Conservation (phyloP, 2,888 invertebrate genomes). For the Lymantria monacha region DNA sequence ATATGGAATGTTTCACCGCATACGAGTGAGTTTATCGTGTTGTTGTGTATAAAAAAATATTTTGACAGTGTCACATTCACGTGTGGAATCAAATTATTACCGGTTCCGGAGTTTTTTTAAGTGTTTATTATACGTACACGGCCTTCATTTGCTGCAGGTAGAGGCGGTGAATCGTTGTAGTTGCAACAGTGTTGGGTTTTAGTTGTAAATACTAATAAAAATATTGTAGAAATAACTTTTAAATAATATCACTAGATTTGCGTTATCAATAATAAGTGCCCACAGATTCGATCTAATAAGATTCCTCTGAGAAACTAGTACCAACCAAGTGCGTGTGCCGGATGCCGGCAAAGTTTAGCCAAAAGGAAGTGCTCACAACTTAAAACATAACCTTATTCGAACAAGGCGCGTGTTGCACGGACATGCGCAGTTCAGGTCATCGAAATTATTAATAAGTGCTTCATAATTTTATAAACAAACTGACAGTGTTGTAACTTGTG, state of each 20-base stretch:
- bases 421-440: conserved; percentile 74
- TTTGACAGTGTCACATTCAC: conserved; percentile 80
- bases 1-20: conserved; percentile 59
- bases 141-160: conserved; percentile 73
- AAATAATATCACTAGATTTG: conserved; percentile 40
- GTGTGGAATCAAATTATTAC: conserved; percentile 74
- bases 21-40: conserved; percentile 60
- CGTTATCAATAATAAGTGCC: conserved; percentile 48
- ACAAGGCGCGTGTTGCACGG: conserved; percentile 72
- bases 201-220: conserved; percentile 46
- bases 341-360: conserved; percentile 54
- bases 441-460: conserved; percentile 71
- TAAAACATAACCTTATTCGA: conserved; percentile 75
- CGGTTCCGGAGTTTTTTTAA: conserved; percentile 79
- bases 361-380: conserved; percentile 61
- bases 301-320: conserved; percentile 60
- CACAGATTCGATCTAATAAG: conserved; percentile 57
- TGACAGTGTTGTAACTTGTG: conserved; percentile 58
- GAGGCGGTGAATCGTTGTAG: conserved; percentile 66
- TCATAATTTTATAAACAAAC: conserved; percentile 78
- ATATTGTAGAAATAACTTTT: conserved; percentile 55
- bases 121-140: conserved; percentile 73
- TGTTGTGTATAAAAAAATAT: conserved; percentile 58
- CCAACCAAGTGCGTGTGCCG: conserved; percentile 46
- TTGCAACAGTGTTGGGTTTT: conserved; percentile 57